phyloP scores from a whole-genome alignment of 2,888 invertebrate genomes.

The Gastracanthus pulcherrimus region DNA sequence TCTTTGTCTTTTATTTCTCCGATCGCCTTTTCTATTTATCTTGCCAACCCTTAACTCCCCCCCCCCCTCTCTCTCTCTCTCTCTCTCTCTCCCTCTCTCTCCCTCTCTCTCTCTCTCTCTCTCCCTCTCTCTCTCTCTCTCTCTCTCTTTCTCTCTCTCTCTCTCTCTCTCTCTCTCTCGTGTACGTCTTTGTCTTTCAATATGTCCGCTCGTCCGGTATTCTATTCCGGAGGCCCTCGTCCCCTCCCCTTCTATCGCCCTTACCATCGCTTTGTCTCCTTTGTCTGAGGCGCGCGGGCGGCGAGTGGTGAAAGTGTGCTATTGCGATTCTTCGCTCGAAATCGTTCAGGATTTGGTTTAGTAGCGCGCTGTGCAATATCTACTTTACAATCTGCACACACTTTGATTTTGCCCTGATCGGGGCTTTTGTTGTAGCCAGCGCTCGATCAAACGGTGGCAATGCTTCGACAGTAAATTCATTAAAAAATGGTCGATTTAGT shows the following conservation, averaged over 20 bases:
- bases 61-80: no score
- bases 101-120: background rate
- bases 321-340: constrained; percentile 41
- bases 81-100: background rate
- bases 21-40: background rate
- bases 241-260: background rate
- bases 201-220: background rate
- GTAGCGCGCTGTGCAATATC: constrained; percentile 23
- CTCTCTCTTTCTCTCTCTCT: background rate
- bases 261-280: constrained; percentile 5
- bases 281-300: background rate
- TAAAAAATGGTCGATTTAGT: no score
- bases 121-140: background rate
- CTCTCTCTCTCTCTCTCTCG: background rate
- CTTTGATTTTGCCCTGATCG: constrained; percentile 53
- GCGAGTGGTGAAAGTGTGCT: constrained; percentile 21
- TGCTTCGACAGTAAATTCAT: no score
- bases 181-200: background rate
- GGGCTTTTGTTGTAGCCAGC: constrained; percentile 33
- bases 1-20: background rate
- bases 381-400: constrained; percentile 50
- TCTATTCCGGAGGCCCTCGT: background rate
- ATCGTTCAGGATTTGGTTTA: constrained; percentile 54
- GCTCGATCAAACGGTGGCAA: no score
- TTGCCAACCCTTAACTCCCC: background rate